Evolutionary conservation across 2,113 vertebrate species (phyloP).

Genomic region (Chloropsis hardwickii): DNA sequence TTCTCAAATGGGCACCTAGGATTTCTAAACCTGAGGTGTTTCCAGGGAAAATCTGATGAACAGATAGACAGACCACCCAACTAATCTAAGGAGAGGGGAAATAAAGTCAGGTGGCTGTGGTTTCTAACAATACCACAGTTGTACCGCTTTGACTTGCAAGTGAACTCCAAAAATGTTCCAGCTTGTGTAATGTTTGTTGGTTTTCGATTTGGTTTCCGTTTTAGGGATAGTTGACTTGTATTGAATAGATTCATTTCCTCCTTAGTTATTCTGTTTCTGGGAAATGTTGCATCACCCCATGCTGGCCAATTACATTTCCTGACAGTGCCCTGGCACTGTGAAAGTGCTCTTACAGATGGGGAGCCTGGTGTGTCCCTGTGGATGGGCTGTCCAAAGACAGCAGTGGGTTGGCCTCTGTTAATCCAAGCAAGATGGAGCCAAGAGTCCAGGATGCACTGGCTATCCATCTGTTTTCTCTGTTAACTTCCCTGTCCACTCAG

Average conservation of each 20-base stretch:
- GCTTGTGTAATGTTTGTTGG: not conserved
- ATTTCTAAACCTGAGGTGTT: not conserved
- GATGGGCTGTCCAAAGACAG: not conserved
- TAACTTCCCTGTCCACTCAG: not conserved
- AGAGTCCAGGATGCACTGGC: not conserved
- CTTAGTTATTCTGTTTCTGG: not conserved
- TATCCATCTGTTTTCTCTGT: not conserved
- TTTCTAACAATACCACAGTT: not conserved
- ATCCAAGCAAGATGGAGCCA: fast-evolving
- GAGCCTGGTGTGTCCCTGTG: not conserved
- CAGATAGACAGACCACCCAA: not conserved
- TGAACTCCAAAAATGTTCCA: not conserved
- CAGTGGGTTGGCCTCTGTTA: not conserved
- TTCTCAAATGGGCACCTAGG: not conserved
- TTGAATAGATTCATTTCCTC: not conserved
- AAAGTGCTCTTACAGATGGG: not conserved
- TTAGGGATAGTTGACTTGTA: not conserved
- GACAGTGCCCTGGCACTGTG: not conserved
- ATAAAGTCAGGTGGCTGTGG: not conserved
- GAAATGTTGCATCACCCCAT: not conserved
- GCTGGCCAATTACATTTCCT: not conserved
- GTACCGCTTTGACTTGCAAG: not conserved
- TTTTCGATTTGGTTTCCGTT: fast-evolving
- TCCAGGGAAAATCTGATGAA: not conserved
- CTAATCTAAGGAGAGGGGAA: not conserved